Evolutionary conservation across 2,797 vertebrate genomes (phyloP), one percentile per base, ranked within the genome.

Genomic region (Gambelia wislizenii): DNA sequence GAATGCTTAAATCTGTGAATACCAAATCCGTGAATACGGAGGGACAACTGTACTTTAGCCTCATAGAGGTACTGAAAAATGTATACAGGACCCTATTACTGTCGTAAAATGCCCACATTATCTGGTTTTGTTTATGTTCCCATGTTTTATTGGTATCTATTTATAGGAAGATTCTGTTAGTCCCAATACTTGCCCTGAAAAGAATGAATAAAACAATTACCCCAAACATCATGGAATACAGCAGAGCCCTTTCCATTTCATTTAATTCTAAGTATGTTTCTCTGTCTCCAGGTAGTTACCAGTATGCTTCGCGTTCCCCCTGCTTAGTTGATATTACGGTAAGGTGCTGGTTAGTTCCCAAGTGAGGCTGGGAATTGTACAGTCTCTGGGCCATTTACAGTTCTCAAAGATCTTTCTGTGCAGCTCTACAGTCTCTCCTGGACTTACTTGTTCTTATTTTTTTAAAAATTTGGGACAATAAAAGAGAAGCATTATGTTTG

Each of bases 201-300:
- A 56, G 49, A 56, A 79, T 25, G 18, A 27, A 22, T 16, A 36
- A 30, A 72, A 54, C 49, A 54, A 5, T 22, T 39, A 44, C 22
- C 22, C 18, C 72, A 42, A 75, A 39, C 70, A 44, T 42, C 20
- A 80, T 12, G 22, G 3, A 27, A 36, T 56, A 30, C 33, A 16
- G 49, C 13, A n/a, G 56, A n/a, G 59, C 25, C 18, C 49, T 83
- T 22, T 72, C 25, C 22, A 33, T 84, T 77, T 61, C 30, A 85
- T 89, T 75, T 75, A 44, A 64, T 61, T 49, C 39, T 76, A 13
- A 75, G 13, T 56, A 30, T 85, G n/a, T 64, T 89, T 89, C 78
- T 89, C 49, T 89, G 2, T 82, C 13, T 86, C 42, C 70, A 81
- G 69, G 84, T 75, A 14, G 6, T 52, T 52, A 39, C 59, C 27